Conservation (phyloP, 1,140 invertebrate genomes). For the Pristionchus pacificus region DNA sequence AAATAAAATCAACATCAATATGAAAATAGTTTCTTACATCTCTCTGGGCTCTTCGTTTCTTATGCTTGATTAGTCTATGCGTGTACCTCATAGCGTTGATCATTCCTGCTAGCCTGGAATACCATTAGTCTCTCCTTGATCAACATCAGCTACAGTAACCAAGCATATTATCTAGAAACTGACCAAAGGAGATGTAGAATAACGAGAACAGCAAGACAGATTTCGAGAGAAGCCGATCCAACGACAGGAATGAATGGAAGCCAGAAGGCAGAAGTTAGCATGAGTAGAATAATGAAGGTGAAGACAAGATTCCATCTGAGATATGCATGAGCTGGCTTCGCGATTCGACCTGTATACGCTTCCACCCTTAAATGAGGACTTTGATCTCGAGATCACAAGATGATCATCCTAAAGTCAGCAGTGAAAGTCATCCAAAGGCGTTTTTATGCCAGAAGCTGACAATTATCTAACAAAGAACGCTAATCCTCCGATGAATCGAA, state of each 20-base stretch:
- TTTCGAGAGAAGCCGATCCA: slow-evolving; percentile 11
- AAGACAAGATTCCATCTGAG: slow-evolving; percentile 33
- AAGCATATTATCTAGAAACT: no score
- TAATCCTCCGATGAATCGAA: no score
- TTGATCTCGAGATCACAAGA: no score
- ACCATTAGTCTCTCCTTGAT: no score
- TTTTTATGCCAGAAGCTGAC: no score
- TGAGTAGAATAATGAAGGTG: slow-evolving; percentile 26
- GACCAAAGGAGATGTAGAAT: slow-evolving; percentile 15
- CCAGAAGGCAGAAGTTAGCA: slow-evolving; percentile 21
- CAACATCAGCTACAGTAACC: no score
- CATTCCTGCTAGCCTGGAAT: no score
- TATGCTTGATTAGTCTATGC: slow-evolving; percentile 1
- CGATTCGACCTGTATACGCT: no score
- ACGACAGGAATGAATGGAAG: slow-evolving; percentile 24
- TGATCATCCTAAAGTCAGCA: no score
- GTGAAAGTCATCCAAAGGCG: no score
- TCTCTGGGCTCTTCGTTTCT: slow-evolving; percentile 11
- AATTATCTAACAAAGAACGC: no score
- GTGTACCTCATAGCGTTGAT: slow-evolving; percentile 16
- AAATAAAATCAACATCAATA: not conserved
- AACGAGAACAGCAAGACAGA: not conserved
- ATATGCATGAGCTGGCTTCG: slow-evolving; percentile 23
- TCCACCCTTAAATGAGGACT: no score
- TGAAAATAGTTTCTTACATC: not conserved